Conservation (phyloP, 1,140 invertebrate species). For the Teleogryllus occipitalis region DNA sequence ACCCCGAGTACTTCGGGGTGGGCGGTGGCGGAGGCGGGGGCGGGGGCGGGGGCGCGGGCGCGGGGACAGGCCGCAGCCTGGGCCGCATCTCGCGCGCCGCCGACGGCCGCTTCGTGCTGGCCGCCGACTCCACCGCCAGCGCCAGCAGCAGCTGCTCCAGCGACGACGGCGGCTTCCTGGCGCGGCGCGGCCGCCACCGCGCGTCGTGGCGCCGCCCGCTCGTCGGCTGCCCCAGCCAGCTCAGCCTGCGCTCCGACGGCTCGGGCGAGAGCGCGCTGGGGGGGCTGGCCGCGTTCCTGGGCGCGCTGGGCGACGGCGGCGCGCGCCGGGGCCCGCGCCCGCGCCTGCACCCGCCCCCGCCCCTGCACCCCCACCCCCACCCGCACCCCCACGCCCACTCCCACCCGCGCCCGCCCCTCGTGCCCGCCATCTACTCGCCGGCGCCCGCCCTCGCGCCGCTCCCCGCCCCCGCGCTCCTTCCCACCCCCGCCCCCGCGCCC, state of each 20-base stretch:
- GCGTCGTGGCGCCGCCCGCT: slow-evolving; percentile 58
- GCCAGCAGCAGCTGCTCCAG: slow-evolving; percentile 57
- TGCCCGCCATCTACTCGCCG: slow-evolving; percentile 27
- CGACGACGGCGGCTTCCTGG: slow-evolving; percentile 74
- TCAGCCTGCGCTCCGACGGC: slow-evolving; percentile 57
- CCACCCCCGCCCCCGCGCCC: slow-evolving; percentile 19
- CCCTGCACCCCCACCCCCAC: too few relatives aligned
- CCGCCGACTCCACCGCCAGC: slow-evolving; percentile 49
- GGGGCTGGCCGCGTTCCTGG: slow-evolving; percentile 35
- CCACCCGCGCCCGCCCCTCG: slow-evolving; percentile 24
- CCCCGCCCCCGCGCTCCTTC: too few relatives aligned
- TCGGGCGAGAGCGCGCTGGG: slow-evolving; percentile 49
- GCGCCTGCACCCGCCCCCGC: slow-evolving; percentile 7
- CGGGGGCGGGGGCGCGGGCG: too few relatives aligned
- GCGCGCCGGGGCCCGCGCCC: background rate
- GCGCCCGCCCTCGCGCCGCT: slow-evolving; percentile 32
- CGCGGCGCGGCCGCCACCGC: slow-evolving; percentile 37
- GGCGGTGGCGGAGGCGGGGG: background rate
- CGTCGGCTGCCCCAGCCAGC: slow-evolving; percentile 51
- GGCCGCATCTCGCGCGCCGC: slow-evolving; percentile 59
- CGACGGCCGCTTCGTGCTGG: slow-evolving; percentile 63
- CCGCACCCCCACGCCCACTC: too few relatives aligned
- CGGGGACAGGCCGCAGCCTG: slow-evolving; percentile 34
- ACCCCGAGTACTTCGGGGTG: slow-evolving; percentile 2
- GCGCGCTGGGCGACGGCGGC: slow-evolving; percentile 23